Evolutionary conservation across 2,113 vertebrate genomes (phyloP).

Genomic region (Neotoma lepida): DNA sequence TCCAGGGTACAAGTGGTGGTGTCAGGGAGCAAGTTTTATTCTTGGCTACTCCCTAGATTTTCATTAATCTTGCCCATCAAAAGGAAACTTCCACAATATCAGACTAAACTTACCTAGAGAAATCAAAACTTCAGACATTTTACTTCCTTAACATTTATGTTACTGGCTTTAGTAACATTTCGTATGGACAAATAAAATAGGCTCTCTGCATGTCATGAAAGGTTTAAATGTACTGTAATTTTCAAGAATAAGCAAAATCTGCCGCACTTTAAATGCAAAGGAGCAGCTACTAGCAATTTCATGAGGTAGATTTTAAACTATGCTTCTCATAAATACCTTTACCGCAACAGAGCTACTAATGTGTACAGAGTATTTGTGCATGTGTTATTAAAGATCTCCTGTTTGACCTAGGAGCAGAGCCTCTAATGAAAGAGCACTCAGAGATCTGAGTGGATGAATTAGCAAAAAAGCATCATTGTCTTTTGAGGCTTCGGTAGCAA

Average conservation of each 20-base stretch:
- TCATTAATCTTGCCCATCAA: neutral
- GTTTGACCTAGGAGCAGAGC: neutral
- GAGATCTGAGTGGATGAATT: neutral
- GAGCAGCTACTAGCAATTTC: neutral
- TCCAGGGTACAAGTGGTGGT: neutral
- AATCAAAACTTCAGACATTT: constrained; percentile 4
- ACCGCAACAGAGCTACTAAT: neutral
- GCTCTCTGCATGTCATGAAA: neutral
- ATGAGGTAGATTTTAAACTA: neutral
- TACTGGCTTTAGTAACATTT: constrained; percentile 15
- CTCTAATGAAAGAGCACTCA: neutral
- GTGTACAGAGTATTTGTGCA: neutral
- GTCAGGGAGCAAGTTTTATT: neutral
- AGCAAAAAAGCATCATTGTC: neutral
- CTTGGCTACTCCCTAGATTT: constrained; percentile 13
- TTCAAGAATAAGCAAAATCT: constrained; percentile 21
- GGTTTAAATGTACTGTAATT: neutral
- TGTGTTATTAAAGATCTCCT: neutral
- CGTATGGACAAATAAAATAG: neutral
- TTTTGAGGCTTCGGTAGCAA: neutral
- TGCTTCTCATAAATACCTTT: neutral
- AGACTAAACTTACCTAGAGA: neutral
- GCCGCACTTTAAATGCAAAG: constrained; percentile 1
- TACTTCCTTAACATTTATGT: neutral
- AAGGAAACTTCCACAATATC: neutral